Conservation (phyloP, 2,113 vertebrate genomes). For the Notarius lentiginosus region DNA sequence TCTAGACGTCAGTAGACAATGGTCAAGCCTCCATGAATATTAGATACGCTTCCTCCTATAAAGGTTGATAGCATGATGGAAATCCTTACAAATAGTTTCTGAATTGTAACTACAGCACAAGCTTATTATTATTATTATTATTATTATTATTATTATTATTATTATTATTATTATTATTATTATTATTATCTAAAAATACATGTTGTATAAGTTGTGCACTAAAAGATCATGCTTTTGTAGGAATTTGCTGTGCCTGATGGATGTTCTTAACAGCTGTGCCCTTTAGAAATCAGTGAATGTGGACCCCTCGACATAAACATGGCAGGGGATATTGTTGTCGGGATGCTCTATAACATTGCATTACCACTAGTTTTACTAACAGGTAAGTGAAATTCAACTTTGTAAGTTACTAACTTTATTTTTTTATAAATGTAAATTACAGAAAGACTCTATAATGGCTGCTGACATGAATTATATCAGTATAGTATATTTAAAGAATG, state of each 20-base stretch:
- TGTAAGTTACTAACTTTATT: not conserved
- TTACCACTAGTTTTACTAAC: constrained; percentile 66
- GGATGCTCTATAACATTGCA: constrained; percentile 68
- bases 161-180: too few species aligned
- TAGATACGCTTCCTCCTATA: constrained; percentile 74
- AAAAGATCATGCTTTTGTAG: constrained; percentile 6
- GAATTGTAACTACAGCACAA: not conserved
- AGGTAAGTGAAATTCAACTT: constrained; percentile 62
- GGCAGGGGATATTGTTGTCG: constrained; percentile 63
- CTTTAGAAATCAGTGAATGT: constrained; percentile 38
- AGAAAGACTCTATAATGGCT: too few species aligned
- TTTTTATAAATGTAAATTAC: not conserved
- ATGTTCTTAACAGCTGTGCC: constrained; percentile 47
- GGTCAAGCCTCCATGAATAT: constrained; percentile 75
- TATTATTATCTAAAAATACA: not conserved
- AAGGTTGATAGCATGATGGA: constrained; percentile 50
- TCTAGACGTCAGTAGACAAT: constrained; percentile 70
- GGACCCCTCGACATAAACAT: constrained; percentile 41
- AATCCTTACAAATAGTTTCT: constrained; percentile 9
- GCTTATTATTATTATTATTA: not conserved
- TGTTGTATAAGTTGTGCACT: not conserved
- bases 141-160: not conserved
- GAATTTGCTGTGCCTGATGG: constrained; percentile 53
- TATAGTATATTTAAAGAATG: not conserved
- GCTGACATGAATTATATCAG: not conserved